Evolutionary conservation across 1,140 invertebrate species (phyloP), one percentile per base, ranked within the genome.

Genomic region (Drosophila rufa): DNA sequence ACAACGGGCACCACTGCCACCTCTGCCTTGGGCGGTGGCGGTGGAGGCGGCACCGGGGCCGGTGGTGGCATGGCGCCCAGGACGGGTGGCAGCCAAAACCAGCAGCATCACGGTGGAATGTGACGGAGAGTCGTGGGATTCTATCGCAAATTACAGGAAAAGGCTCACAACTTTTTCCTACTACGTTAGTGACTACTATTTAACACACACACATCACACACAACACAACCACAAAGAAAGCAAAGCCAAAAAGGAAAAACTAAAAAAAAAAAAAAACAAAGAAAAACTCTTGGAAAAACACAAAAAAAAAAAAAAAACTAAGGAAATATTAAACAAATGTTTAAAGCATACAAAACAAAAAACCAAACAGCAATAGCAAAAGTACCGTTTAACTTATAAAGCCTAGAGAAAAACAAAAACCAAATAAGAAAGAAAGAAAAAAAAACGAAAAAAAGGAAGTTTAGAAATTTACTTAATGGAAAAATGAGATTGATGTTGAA

Each of bases 71-170:
- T 82, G 40, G 94, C 94, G 56, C 94, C 94, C 17, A 60, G 56
- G 40, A 73, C 70, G 70, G 93, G 92, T 77, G 93, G 93, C 66
- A 93, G 93, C 61, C 94, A 95, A 80, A 93, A 94, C 87, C 91
- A 92, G 56, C 58, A 73, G 25, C 90, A 77, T 69, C 92, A 92
- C 75, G 80, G 84, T 94, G 96, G 96, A 92, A 97, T 97, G 95
- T 97, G 96, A 97, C 96, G 96, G 96, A 97, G 96, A 95, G 95
- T 97, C 94, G 94, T 96, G 92, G 96, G 96, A 94, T 95, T 97
- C 94, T 97, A 96, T 94, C 96, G 95, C 94, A 97, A 96, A 95
- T 94, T 97, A 93, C 95, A 96, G 93, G 96, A 97, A 94, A 97
- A 96, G 93, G 96, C 97, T 94, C 96, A 96, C 64, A 93, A 92